Percentiles rank a stretch among this genome's conserved stretches.
These are phyloP conservation scores for Drosophila picticornis DNA, from an alignment of 2,888 invertebrate genomes.

Conservation along the genomic window DNA sequence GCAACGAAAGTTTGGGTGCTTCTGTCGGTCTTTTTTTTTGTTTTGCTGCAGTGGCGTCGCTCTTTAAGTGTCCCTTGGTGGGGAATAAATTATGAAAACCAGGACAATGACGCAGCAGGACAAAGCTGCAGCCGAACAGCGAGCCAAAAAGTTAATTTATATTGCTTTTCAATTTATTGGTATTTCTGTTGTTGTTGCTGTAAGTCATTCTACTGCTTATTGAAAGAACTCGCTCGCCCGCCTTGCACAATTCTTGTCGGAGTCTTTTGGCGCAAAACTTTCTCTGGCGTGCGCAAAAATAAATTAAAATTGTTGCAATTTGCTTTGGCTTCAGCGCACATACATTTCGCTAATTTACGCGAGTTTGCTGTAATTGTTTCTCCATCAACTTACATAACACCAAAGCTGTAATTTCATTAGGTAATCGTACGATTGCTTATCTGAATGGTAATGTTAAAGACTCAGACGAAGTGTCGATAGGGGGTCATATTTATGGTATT, in stretches of 20 bases:
- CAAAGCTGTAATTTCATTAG: background rate
- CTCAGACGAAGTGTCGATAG: background rate
- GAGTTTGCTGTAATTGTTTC: slow-evolving; percentile 24
- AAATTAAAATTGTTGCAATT: slow-evolving; percentile 71
- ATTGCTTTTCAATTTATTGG: slow-evolving; percentile 78
- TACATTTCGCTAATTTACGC: slow-evolving; percentile 25
- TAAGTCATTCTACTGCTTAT: slow-evolving; percentile 37
- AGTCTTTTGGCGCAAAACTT: slow-evolving; percentile 33
- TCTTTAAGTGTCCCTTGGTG: slow-evolving; percentile 66
- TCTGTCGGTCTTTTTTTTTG: slow-evolving; percentile 8
- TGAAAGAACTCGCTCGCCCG: slow-evolving; percentile 38
- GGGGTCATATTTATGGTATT: background rate
- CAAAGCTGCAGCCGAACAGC: slow-evolving; percentile 20
- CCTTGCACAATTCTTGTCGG: slow-evolving; percentile 17
- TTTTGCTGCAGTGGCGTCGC: slow-evolving; percentile 60
- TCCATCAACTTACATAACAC: slow-evolving; percentile 1
- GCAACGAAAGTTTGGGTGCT: slow-evolving; percentile 55
- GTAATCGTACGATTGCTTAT: slow-evolving; percentile 2
- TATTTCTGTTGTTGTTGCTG: slow-evolving; percentile 48
- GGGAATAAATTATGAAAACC: slow-evolving; percentile 74
- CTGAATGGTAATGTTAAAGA: background rate
- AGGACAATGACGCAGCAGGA: slow-evolving; percentile 60
- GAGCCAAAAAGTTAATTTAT: slow-evolving; percentile 76
- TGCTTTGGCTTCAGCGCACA: slow-evolving; percentile 37
- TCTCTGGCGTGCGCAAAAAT: slow-evolving; percentile 45